Conservation (phyloP, 1,140 invertebrate species). For the Zaprionus ornatus region DNA sequence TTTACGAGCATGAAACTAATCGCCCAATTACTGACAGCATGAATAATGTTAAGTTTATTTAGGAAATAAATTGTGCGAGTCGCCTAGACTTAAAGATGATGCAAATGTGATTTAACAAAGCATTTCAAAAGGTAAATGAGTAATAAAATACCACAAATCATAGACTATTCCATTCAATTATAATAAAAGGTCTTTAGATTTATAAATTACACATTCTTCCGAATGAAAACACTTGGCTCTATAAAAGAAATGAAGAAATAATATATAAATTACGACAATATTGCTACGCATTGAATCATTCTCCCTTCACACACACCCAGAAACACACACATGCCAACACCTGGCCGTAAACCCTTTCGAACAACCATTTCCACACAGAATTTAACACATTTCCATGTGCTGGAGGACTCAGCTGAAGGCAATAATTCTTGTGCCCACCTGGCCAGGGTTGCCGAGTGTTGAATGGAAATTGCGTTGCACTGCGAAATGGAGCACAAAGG, state of each 20-base stretch:
- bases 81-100: background rate
- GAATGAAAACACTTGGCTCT: background rate
- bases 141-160: background rate
- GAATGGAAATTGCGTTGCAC: conserved; percentile 18
- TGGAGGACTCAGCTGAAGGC: conserved; percentile 30
- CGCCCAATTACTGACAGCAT: background rate
- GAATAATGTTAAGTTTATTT: conserved; percentile 3
- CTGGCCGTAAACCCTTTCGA: conserved; percentile 12
- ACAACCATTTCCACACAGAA: conserved; percentile 54
- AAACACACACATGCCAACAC: background rate
- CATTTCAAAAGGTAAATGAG: background rate
- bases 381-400: conserved; percentile 51
- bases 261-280: background rate
- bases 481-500: background rate
- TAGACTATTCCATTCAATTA: background rate
- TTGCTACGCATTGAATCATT: conserved; percentile 25
- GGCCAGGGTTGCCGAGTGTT: conserved; percentile 23
- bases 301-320: too few species aligned
- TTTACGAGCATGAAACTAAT: background rate
- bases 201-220: conserved; percentile 2
- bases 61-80: background rate
- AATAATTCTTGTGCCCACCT: conserved; percentile 49
- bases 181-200: background rate
- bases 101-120: background rate
- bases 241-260: conserved; percentile 4